phyloP scores from a whole-genome alignment of 1,140 invertebrate genomes.

The Drosophila mauritiana region DNA sequence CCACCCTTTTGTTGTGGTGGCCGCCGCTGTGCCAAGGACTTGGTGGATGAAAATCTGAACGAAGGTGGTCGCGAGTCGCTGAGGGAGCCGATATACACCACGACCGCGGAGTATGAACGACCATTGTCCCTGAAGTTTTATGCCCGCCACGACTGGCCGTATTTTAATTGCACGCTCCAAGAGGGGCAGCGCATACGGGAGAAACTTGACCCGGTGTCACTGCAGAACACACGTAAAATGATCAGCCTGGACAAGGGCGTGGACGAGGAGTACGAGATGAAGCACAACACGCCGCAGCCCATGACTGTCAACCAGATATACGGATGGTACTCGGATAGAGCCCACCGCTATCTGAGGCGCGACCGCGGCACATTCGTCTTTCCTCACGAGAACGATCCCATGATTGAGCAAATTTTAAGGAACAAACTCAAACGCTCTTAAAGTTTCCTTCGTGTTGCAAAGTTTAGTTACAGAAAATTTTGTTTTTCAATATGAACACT shows the following conservation, averaged over 20 bases:
- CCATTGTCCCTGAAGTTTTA: constrained; percentile 65
- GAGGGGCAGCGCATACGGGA: constrained; percentile 41
- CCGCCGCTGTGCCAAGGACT: constrained; percentile 47
- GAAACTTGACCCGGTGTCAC: constrained; percentile 44
- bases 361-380: constrained; percentile 64
- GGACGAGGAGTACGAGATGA: constrained; percentile 33
- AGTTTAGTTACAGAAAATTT: constrained; percentile 28
- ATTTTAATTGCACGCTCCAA: constrained; percentile 53
- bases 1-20: constrained; percentile 68
- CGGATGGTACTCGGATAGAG: constrained; percentile 68
- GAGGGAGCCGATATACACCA: constrained; percentile 12
- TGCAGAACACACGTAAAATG: constrained; percentile 11
- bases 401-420: constrained; percentile 48
- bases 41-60: not conserved
- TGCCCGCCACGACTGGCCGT: constrained; percentile 66
- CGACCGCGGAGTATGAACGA: constrained; percentile 30
- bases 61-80: not conserved
- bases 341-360: constrained; percentile 46
- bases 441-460: constrained; percentile 1
- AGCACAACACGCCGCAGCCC: constrained; percentile 55
- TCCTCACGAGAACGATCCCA: constrained; percentile 63
- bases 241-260: not conserved
- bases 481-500: too few species aligned
- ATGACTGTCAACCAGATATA: constrained; percentile 65
- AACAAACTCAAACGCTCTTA: constrained; percentile 6